A percentile compares a stretch with the other conserved stretches of the same genome.
These are phyloP conservation scores for Chaenodraco wilsoni DNA, from an alignment of 2,797 vertebrate species.

Conservation along the genomic window DNA sequence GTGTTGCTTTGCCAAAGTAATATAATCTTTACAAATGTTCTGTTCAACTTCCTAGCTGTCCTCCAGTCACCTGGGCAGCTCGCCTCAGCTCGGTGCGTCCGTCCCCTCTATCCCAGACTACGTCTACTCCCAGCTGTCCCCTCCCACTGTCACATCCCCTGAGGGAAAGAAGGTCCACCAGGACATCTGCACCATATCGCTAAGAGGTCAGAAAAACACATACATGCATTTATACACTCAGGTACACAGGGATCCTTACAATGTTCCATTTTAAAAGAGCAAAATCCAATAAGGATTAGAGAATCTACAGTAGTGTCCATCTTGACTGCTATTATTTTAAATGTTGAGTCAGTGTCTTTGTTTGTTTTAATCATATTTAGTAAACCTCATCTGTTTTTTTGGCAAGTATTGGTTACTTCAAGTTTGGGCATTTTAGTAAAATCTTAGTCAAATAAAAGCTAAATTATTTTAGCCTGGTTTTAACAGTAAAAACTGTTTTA, in stretches of 20 bases:
- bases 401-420: neutral
- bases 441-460: neutral
- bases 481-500: neutral
- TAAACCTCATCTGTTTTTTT: neutral
- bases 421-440: neutral
- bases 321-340: no score
- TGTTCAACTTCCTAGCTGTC: conserved; percentile 76
- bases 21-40: neutral
- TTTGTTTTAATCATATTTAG: neutral
- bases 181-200: conserved; percentile 90
- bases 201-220: conserved; percentile 83
- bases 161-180: conserved; percentile 89
- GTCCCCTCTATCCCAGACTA: conserved; percentile 92
- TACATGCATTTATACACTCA: neutral
- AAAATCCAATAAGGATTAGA: neutral
- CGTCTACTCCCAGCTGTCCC: conserved; percentile 84
- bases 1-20: no score
- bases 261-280: neutral
- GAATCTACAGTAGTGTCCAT: no score
- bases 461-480: neutral
- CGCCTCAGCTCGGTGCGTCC: conserved; percentile 84
- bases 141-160: conserved; percentile 70
- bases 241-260: neutral
- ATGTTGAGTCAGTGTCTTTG: neutral
- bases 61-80: conserved; percentile 80